Base-by-base conservation (phyloP, 1,140 invertebrate genomes). In the Pogonomyrmex barbatus region DNA sequence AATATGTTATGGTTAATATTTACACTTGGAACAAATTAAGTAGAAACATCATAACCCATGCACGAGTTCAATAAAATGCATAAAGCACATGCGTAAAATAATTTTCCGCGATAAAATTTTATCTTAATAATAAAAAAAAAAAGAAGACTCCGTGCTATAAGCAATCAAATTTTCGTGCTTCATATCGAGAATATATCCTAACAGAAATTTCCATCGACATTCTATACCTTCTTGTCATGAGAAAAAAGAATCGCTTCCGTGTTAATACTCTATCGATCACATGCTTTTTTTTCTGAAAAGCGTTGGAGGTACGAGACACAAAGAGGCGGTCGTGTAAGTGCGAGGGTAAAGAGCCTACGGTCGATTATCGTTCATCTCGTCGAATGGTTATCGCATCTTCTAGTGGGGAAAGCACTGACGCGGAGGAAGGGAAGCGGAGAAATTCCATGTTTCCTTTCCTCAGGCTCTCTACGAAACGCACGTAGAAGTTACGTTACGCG, bases 331-430 rank as follows among this genome's bases (percentile, higher is more conserved):
- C 67, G 50, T 81, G 45, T 52, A 81, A 67, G 63, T 45, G 39
- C 63, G 73, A 85, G 75, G 76, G 84, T 81, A 68, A 85, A 85
- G 75, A 68, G 77, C 60, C 62, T 54, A 67, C 39, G 84, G 52
- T 81, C 84, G 84, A 85, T 85, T 79, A 85, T 85, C 76, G 83
- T 85, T 82, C 79, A 82, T 85, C 75, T 85, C 84, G 63, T n/a
- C 63, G 79, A 83, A 54, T 47, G 84, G 50, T 85, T 85, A 85
- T 85, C 84, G 84, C 54, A 78, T 67, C 75, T 81, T 60, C 76
- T 45, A 67, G 76, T 81, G 39, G 52, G 73, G 60, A 63, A 87
- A 86, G 70, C 68, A 85, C n/a, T 39, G 84, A 68, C 39, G 76
- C 36, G 84, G 24, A 85, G 33, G 54, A 85, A 81, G 62, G 45